Evolutionary conservation across 2,888 invertebrate species (phyloP), one percentile per base, ranked within the genome.

Genomic region (Diarsia rubi): DNA sequence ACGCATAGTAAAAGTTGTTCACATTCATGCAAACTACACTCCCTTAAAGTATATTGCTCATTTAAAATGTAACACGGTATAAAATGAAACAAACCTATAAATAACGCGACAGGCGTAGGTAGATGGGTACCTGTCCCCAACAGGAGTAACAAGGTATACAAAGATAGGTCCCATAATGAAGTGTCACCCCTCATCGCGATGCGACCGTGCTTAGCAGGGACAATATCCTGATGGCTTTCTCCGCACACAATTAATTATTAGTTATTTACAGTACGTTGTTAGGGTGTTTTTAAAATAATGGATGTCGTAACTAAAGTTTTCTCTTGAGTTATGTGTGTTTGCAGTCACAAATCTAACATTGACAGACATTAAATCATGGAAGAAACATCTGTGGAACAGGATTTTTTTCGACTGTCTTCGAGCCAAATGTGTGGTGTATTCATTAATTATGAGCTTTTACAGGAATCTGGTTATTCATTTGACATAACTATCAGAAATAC

Each of bases 131-230:
- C 27, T 42, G 45, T 8, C 78, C 42, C 2, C 16, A 52, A 19
- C 21, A 57, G 3, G 9, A 77, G n/a, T 49, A 57, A 60, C 59
- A 68, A 78, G 63, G 63, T 71, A 80, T 54, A 82, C 59, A 83
- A 68, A 83, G 67, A 60, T 66, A 68, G 52, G 44, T 60, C 45
- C 73, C 60, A 47, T 83, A 80, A 80, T 80, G 52, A 83, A 83
- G 59, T 73, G 83, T 80, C 80, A 68, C 19, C 83, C 73, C 80
- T 80, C 79, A 79, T 83, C 68, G 59, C 59, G 37, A 24, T 59
- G 63, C 21, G 67, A 79, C 73, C 79, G 64, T 60, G 83, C 73
- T 80, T 79, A 80, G 52, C 54, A 66, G 44, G 59, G 37, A 83
- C 68, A 57, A 79, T 72, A 59, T 80, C 42, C 79, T 68, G n/a